Base-by-base conservation (phyloP, 2,888 invertebrate species). In the Tromatobia lineatoria region DNA sequence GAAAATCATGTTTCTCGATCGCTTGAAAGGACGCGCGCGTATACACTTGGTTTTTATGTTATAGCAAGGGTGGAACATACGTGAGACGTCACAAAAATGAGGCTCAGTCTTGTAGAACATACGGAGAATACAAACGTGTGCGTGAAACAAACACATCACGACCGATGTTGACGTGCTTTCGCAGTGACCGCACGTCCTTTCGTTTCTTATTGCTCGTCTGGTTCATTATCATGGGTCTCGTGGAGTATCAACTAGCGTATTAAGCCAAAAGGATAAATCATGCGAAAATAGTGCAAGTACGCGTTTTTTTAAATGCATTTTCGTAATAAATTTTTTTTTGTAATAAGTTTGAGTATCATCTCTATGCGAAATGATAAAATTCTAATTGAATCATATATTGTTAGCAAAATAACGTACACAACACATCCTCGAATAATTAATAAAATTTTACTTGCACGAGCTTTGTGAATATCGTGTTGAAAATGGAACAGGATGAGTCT, bases 1-100 rank as follows among this genome's bases (percentile, higher is more conserved):
- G 52, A 67, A 69, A 67, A 77, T 73, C 69, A 71, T 45, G 67
- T 79, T 83, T 73, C 38, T 50, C 67, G 59, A 67, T 80, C 59
- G 45, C 47, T 83, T 59, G 18, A 29, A n/a, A 38, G 42, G 50
- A 38, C 61, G 61, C 34, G 61, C 52, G 57, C 59, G 50, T 67
- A 42, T 25, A 15, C 78, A 23, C 42, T 52, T 15, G 69, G 66
- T 74, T 82, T 70, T 45, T 74, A 47, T 75, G 8, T 38, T 18
- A 77, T 73, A 47, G 52, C 29, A 29, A 50, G 23, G 18, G 29
- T 54, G n/a, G 34, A 61, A 61, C 29, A 75, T 64, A 64, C 76
- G 81, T 76, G 76, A 70, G 34, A 61, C 52, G 45, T 42, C 29
- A 25, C 42, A 61, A 69, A 78, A 59, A 50, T 29, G 20, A 34